phyloP scores from a whole-genome alignment of 2,113 vertebrate genomes.

The Xenotilapia leptura region DNA sequence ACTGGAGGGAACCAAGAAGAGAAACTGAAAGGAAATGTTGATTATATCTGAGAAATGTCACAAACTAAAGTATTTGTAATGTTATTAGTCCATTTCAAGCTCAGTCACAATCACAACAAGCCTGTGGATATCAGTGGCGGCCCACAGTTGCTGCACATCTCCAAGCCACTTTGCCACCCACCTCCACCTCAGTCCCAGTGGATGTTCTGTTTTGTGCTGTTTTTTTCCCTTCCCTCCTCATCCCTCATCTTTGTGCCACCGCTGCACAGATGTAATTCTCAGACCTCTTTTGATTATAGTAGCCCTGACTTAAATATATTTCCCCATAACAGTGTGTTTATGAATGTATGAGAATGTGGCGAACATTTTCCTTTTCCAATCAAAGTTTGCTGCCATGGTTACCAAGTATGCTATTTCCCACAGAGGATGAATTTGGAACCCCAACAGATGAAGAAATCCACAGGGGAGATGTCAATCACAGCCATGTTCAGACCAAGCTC shows the following conservation, averaged over 20 bases:
- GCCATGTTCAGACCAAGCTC: neutral
- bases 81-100: neutral
- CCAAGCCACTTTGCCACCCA: neutral
- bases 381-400: neutral
- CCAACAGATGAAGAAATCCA: neutral
- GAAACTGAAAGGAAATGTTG: neutral
- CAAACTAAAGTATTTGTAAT: neutral
- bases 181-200: neutral
- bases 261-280: neutral
- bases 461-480: neutral
- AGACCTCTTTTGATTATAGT: neutral
- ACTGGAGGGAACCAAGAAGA: neutral
- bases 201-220: neutral
- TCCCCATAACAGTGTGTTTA: neutral
- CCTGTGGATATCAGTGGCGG: neutral
- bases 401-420: neutral
- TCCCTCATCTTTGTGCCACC: neutral
- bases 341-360: neutral
- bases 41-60: neutral
- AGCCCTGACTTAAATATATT: neutral
- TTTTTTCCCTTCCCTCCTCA: neutral
- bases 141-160: neutral
- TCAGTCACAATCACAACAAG: neutral
- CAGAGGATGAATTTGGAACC: neutral
- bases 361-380: neutral